These are phyloP conservation scores for Rosalia funebris DNA, from an alignment of 2,888 invertebrate genomes.

Conservation along the genomic window DNA sequence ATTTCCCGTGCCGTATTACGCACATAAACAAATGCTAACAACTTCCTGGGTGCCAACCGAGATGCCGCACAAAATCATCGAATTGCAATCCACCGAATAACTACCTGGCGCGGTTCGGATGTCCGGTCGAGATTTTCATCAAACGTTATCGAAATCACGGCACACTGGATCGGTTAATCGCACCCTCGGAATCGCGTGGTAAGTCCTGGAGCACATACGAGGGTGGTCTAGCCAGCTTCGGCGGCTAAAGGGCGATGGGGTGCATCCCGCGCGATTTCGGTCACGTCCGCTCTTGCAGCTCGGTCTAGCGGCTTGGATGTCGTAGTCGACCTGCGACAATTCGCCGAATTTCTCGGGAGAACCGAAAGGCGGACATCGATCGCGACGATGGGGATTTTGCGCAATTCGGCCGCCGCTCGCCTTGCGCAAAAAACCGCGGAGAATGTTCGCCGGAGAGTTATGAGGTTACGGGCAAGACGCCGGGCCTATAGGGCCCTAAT, in stretches of 20 bases:
- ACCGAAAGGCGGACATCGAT: conserved; percentile 44
- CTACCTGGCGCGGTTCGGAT: neutral
- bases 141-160: conserved; percentile 34
- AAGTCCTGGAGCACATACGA: conserved; percentile 14
- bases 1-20: conserved; percentile 1
- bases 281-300: neutral
- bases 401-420: conserved; percentile 33
- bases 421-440: conserved; percentile 31
- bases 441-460: conserved; percentile 23
- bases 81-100: too few species aligned
- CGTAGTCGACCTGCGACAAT: conserved; percentile 5
- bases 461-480: conserved; percentile 31
- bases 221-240: conserved; percentile 15
- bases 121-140: neutral
- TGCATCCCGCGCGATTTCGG: neutral
- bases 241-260: conserved; percentile 7
- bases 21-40: conserved; percentile 20
- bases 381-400: conserved; percentile 45
- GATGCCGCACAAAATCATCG: too few species aligned
- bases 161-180: conserved; percentile 21
- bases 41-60: too few species aligned
- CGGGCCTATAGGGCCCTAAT: conserved; percentile 20
- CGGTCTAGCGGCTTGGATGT: neutral
- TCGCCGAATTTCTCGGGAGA: conserved; percentile 37
- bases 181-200: conserved; percentile 19